Conservation (phyloP, 2,888 invertebrate species). For the Sylvicola cinctus region DNA sequence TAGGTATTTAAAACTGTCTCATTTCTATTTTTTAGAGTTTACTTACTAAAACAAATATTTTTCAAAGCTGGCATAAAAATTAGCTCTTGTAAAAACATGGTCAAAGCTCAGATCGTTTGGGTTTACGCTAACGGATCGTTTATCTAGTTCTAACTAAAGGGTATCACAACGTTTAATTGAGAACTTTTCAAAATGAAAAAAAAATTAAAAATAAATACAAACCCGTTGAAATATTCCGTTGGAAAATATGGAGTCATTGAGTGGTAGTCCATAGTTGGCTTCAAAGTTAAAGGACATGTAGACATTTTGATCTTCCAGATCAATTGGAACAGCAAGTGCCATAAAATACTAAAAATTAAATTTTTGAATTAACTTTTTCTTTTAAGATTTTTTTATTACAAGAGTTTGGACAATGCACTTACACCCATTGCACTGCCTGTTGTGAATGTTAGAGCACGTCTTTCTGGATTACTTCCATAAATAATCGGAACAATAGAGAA, state of each 20-base stretch:
- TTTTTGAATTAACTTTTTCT: background rate
- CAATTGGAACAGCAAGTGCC: background rate
- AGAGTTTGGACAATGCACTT: too few relatives aligned
- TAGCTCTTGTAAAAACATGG: background rate
- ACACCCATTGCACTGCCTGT: too few relatives aligned
- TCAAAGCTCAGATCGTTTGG: background rate
- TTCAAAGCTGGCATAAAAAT: constrained; percentile 1
- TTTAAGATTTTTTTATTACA: too few relatives aligned
- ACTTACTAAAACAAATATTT: background rate
- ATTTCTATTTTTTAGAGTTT: too few relatives aligned
- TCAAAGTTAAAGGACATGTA: background rate
- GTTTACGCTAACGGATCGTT: background rate
- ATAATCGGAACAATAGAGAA: too few relatives aligned
- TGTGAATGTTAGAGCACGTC: too few relatives aligned
- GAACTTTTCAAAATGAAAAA: too few relatives aligned
- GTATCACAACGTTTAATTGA: too few relatives aligned
- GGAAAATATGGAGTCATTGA: background rate
- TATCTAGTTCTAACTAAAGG: background rate
- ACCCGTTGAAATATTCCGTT: background rate
- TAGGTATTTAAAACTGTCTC: too few relatives aligned
- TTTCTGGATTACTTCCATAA: too few relatives aligned
- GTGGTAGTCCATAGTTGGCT: background rate
- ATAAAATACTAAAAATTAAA: background rate
- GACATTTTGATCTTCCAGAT: background rate
- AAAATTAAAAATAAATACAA: background rate